phyloP scores from a whole-genome alignment of 2,113 vertebrate genomes.

The Loxodonta africana region DNA sequence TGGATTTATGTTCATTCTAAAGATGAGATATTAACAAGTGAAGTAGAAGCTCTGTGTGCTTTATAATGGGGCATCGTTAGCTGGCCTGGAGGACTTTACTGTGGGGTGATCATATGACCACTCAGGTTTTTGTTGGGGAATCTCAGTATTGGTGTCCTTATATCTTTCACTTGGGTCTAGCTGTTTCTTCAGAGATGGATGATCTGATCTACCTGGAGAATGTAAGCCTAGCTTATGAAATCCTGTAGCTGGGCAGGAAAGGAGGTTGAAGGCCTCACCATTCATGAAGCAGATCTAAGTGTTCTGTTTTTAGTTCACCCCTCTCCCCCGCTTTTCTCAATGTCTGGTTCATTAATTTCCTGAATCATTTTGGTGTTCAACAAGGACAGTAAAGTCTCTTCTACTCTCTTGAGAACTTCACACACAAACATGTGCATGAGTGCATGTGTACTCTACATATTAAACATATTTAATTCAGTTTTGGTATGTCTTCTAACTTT shows the following conservation, averaged over 20 bases:
- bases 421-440: neutral
- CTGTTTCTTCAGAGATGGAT: conserved; percentile 14
- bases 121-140: neutral
- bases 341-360: conserved; percentile 34
- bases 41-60: neutral
- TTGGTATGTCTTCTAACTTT: conserved; percentile 24
- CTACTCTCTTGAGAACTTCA: neutral
- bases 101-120: neutral
- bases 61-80: neutral
- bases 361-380: neutral
- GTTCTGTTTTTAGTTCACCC: conserved; percentile 5
- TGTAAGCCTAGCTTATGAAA: conserved; percentile 14
- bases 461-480: neutral
- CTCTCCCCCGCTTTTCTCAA: neutral
- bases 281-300: neutral
- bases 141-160: neutral
- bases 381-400: neutral
- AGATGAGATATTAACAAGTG: neutral
- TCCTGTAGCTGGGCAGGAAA: neutral
- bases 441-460: neutral
- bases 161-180: neutral
- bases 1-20: neutral
- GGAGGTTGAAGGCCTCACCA: neutral
- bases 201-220: neutral
- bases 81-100: neutral